phyloP scores from a whole-genome alignment of 1,140 invertebrate species.

The Platyura marginata region DNA sequence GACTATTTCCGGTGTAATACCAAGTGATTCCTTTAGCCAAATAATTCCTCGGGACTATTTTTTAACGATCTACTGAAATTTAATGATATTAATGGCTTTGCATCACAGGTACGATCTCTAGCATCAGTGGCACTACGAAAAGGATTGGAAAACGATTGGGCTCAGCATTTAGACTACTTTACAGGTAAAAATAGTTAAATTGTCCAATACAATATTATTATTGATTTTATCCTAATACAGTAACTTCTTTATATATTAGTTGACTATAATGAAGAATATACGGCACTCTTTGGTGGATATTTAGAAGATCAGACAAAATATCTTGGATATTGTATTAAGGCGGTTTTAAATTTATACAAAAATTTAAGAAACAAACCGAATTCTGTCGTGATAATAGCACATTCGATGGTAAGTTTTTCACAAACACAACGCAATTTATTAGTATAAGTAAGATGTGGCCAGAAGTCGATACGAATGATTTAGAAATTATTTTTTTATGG shows the following conservation, averaged over 20 bases:
- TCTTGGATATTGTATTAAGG: constrained; percentile 48
- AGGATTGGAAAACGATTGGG: constrained; percentile 25
- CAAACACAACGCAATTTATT: too few relatives aligned
- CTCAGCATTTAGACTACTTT: constrained; percentile 72
- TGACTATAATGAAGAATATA: constrained; percentile 65
- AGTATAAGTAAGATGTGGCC: too few relatives aligned
- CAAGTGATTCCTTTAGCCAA: too few relatives aligned
- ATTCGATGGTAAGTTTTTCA: constrained; percentile 71
- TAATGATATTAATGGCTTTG: neutral
- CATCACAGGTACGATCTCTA: constrained; percentile 52
- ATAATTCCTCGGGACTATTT: too few relatives aligned
- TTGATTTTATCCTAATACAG: neutral
- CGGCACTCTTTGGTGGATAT: constrained; percentile 57
- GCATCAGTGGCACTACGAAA: constrained; percentile 76
- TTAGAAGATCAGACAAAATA: constrained; percentile 60
- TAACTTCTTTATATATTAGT: constrained; percentile 23
- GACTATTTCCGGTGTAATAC: too few relatives aligned
- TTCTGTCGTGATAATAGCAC: constrained; percentile 64
- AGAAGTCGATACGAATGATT: neutral
- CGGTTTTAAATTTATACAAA: constrained; percentile 55
- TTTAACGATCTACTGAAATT: too few relatives aligned
- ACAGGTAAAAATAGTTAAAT: constrained; percentile 25
- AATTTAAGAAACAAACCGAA: constrained; percentile 27
- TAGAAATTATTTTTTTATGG: neutral
- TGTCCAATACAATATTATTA: neutral